Base-by-base conservation (phyloP, 2,888 invertebrate genomes). In the Pollenia griseotomentosa region DNA sequence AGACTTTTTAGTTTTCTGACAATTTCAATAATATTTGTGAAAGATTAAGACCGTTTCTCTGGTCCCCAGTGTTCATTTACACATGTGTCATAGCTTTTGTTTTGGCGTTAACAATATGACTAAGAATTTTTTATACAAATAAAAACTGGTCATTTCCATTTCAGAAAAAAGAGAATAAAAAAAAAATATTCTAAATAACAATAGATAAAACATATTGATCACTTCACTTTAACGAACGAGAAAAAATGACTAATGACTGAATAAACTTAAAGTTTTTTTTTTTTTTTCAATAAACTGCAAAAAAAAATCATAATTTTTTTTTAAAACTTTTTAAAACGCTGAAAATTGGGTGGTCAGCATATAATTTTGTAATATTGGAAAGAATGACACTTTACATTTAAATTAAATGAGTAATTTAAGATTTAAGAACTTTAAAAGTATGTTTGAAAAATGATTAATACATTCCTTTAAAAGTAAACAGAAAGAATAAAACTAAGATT, bases 71-170 rank as follows among this genome's bases (percentile, higher is more conserved):
- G 68, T 75, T 55, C n/a, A 44, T 63, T 71, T 68, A 87, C 86
- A 88, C 83, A 85, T 87, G 88, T 85, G 85, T 84, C 83, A 78
- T 88, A 84, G 23, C 57, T 66, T 73, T 70, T 70, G 59, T 73
- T 40, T 83, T 63, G 82, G 78, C 78, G 81, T 70, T 83, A 75
- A 70, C 65, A 86, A 63, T 70, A 87, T 88, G 88, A 87, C 83
- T 85, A 85, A 88, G 83, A 85, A 81, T 81, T 68, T 33, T 33
- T 68, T 61, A 53, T 68, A 44, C 68, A 68, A 61, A 63, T 19
- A 63, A 80, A 73, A 73, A 73, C 57, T 73, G 57, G 71, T 73
- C 55, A 73, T 57, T 82, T 59, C 66, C 74, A 74, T 65, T 73
- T 68, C 23, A 59, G 40, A 19, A 81, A 66, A 61, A 33, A 78